These are phyloP conservation scores for Nothobranchius kuhntae DNA, from an alignment of 2,113 vertebrate species.

Conservation along the genomic window DNA sequence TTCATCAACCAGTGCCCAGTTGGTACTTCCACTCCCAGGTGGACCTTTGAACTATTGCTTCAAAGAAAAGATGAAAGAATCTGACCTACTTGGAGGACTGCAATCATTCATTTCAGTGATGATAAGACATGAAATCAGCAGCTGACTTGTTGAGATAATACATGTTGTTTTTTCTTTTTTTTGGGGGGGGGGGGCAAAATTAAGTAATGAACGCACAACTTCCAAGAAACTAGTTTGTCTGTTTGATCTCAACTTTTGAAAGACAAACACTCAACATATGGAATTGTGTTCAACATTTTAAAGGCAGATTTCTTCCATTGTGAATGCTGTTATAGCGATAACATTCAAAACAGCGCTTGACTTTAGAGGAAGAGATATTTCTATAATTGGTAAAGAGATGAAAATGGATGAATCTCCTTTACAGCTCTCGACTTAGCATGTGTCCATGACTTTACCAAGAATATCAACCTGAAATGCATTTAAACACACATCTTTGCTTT, in stretches of 20 bases:
- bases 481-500: not conserved
- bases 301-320: not conserved
- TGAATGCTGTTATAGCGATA: not conserved
- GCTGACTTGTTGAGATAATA: not conserved
- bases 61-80: slow-evolving; percentile 1
- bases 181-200: not conserved
- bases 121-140: not conserved
- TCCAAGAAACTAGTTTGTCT: not conserved
- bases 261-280: not conserved
- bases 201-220: not conserved
- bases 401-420: not conserved
- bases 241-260: not conserved
- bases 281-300: slow-evolving; percentile 3
- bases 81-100: not conserved
- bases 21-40: not conserved
- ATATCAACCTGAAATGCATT: too few species aligned
- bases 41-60: slow-evolving; percentile 2
- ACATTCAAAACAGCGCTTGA: not conserved
- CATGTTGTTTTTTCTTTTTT: not conserved
- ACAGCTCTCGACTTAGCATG: too few species aligned
- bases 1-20: not conserved
- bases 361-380: not conserved
- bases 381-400: not conserved
- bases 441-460: not conserved
- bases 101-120: not conserved